Conservation (phyloP, 23 tunicate species). For the Ciona savignyi region DNA sequence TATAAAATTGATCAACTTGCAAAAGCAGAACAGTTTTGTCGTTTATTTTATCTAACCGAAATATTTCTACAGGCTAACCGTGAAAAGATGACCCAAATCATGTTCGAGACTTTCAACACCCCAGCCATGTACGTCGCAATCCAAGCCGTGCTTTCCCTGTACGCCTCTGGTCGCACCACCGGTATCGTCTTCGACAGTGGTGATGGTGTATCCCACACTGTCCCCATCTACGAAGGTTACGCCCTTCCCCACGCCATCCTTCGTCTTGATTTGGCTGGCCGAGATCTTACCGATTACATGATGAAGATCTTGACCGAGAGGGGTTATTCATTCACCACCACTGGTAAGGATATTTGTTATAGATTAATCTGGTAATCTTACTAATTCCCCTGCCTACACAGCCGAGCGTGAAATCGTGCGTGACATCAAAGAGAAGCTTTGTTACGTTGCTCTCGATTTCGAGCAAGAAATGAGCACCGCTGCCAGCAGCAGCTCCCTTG, state of each 20-base stretch:
- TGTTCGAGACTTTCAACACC: background rate
- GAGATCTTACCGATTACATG: background rate
- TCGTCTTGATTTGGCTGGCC: background rate
- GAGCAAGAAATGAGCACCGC: constrained; percentile 83
- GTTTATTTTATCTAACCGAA: too few species aligned
- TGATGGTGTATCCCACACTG: background rate
- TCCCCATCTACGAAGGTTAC: constrained; percentile 5
- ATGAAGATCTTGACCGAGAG: constrained; percentile 1
- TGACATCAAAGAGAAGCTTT: constrained; percentile 65
- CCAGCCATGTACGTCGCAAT: background rate
- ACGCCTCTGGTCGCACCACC: background rate
- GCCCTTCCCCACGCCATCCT: constrained; percentile 3
- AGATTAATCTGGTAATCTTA: too few species aligned
- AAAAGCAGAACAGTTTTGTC: too few species aligned
- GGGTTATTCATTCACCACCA: constrained; percentile 50
- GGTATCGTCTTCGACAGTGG: constrained; percentile 1
- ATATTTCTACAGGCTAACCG: background rate
- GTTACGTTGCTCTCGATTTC: constrained; percentile 65
- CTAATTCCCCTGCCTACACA: too few species aligned
- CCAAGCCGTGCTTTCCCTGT: background rate
- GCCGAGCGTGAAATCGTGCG: constrained; percentile 89
- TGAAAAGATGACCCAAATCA: constrained; percentile 1
- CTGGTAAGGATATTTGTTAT: too few species aligned
- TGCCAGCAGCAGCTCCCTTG: constrained; percentile 40
- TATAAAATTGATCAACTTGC: too few species aligned